These are phyloP conservation scores for Piscicola geometra DNA, from an alignment of 2,888 invertebrate species.

Conservation along the genomic window DNA sequence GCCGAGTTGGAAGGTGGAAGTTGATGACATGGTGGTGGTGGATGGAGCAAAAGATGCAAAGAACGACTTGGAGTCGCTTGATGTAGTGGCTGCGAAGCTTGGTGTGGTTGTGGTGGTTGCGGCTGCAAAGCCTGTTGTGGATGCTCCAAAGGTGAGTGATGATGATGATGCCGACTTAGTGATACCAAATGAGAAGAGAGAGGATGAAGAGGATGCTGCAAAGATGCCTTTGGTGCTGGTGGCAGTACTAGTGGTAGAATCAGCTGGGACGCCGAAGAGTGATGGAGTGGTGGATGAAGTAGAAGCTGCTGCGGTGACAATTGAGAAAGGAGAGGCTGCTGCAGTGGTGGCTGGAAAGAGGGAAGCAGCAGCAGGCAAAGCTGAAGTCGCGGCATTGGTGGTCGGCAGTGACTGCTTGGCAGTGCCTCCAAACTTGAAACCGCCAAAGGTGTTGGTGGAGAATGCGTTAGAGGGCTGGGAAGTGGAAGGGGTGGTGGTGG, in stretches of 20 bases:
- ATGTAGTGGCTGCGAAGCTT: too few species aligned
- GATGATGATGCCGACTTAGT: neutral
- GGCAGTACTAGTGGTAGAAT: neutral
- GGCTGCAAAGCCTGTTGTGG: neutral
- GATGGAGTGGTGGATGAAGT: neutral
- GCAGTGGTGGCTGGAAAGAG: neutral
- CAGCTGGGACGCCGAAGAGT: neutral
- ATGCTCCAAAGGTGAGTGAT: neutral
- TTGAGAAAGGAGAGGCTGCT: neutral
- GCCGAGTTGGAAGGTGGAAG: too few species aligned
- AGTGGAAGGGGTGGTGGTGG: neutral
- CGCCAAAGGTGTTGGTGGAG: conserved; percentile 7
- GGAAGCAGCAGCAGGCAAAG: neutral
- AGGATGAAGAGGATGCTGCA: neutral
- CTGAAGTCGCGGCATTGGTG: neutral
- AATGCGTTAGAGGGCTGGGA: neutral
- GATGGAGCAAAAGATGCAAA: too few species aligned
- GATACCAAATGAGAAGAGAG: neutral
- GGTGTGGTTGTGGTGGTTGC: neutral
- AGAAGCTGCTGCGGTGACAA: neutral
- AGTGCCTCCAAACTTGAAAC: conserved; percentile 16
- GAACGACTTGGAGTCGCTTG: too few species aligned
- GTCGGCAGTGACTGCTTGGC: conserved; percentile 6
- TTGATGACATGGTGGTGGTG: too few species aligned
- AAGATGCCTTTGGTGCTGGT: neutral